Conservation (phyloP, 2,888 invertebrate genomes). For the Leistus spinibarbis region DNA sequence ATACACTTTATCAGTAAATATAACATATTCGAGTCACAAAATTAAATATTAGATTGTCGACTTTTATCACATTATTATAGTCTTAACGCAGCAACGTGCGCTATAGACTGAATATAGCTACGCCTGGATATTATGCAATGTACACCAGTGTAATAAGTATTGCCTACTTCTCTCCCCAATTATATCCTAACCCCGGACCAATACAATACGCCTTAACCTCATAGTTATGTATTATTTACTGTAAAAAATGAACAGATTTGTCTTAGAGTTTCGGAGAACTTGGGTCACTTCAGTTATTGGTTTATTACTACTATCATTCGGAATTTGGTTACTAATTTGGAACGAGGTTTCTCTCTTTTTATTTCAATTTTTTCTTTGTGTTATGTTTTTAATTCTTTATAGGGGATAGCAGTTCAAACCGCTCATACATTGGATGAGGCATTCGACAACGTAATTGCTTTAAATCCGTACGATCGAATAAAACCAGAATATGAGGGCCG, state of each 20-base stretch:
- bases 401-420: slow-evolving; percentile 81
- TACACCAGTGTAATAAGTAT: slow-evolving; percentile 5
- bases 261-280: slow-evolving; percentile 68
- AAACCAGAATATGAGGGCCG: slow-evolving; percentile 71
- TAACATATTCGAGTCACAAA: background rate
- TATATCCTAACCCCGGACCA: too few relatives aligned
- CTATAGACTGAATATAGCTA: slow-evolving; percentile 6
- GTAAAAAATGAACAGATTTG: slow-evolving; percentile 44
- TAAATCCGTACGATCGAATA: slow-evolving; percentile 58
- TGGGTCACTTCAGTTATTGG: slow-evolving; percentile 78
- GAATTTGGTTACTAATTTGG: slow-evolving; percentile 77
- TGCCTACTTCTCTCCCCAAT: too few relatives aligned
- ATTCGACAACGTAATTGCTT: slow-evolving; percentile 63
- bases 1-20: background rate
- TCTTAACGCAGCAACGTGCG: background rate
- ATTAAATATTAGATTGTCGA: slow-evolving; percentile 13
- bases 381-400: slow-evolving; percentile 43
- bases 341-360: slow-evolving; percentile 64
- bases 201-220: background rate
- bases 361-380: background rate
- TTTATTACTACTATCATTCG: slow-evolving; percentile 67
- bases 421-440: slow-evolving; percentile 82
- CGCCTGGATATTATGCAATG: background rate
- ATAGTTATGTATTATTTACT: background rate
- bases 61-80: slow-evolving; percentile 27